These are phyloP conservation scores for Timema cristinae DNA, from an alignment of 2,888 invertebrate genomes.

Conservation along the genomic window DNA sequence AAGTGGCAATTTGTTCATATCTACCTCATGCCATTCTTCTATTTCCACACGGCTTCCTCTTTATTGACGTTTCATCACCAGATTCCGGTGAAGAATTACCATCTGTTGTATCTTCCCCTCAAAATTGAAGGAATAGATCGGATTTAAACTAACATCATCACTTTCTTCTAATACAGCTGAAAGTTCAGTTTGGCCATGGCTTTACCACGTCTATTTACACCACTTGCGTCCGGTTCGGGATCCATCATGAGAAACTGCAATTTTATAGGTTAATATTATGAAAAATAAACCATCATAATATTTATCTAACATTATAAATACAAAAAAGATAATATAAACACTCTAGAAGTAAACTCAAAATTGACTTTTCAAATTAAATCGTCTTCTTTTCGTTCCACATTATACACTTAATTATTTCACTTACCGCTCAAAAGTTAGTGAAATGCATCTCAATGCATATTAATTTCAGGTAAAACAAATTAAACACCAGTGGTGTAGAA, in stretches of 20 bases:
- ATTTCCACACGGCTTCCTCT: not conserved
- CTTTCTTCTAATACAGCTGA: not conserved
- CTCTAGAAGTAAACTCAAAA: not conserved
- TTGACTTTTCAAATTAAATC: slow-evolving; percentile 1
- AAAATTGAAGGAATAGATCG: not conserved
- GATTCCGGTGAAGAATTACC: not conserved
- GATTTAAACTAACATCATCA: not conserved
- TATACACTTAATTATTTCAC: not conserved
- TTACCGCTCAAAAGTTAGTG: not conserved
- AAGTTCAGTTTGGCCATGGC: slow-evolving; percentile 4
- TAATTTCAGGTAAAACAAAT: no score
- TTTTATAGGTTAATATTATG: not conserved
- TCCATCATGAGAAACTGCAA: not conserved
- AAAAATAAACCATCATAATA: not conserved
- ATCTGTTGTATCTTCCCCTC: not conserved
- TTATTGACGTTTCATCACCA: not conserved
- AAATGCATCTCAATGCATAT: not conserved
- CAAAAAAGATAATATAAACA: not conserved
- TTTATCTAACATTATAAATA: not conserved
- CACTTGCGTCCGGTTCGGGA: not conserved
- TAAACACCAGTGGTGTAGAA: no score
- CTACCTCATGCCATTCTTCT: no score
- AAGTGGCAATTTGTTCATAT: no score
- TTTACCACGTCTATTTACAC: not conserved
- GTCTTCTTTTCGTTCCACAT: not conserved